Percentiles rank a stretch among this genome's conserved stretches.
Conservation (phyloP, 1,140 invertebrate genomes). For the Microplitis mediator region DNA sequence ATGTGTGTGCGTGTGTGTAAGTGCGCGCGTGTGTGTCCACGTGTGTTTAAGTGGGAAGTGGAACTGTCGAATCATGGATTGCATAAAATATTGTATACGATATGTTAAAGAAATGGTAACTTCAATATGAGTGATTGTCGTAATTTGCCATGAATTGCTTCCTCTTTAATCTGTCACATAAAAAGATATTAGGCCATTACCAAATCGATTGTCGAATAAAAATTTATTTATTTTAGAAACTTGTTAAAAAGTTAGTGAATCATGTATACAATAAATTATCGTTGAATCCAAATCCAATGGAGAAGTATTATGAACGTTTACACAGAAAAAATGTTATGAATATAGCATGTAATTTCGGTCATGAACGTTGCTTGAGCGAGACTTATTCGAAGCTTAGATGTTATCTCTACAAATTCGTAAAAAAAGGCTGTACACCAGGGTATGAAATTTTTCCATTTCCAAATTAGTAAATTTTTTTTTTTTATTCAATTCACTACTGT, state of each 20-base stretch:
- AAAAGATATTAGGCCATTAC: background rate
- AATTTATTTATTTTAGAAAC: background rate
- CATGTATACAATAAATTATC: constrained; percentile 1
- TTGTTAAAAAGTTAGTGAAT: background rate
- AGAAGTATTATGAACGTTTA: constrained; percentile 1
- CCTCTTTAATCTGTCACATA: too few relatives aligned
- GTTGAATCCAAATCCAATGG: background rate
- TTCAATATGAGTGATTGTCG: too few relatives aligned
- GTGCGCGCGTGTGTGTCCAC: too few relatives aligned
- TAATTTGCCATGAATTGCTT: too few relatives aligned
- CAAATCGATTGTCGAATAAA: background rate
- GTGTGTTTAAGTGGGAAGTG: too few relatives aligned
- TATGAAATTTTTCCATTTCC: background rate
- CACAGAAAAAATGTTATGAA: constrained; percentile 20
- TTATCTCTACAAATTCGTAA: background rate
- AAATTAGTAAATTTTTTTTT: background rate
- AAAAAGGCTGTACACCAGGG: background rate
- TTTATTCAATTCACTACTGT: background rate
- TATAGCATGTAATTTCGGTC: constrained; percentile 13
- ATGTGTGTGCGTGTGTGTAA: too few relatives aligned
- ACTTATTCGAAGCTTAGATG: constrained; percentile 1
- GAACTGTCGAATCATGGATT: too few relatives aligned
- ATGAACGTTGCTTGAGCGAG: background rate
- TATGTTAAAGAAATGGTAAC: too few relatives aligned
- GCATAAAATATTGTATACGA: too few relatives aligned